Evolutionary conservation across 1,140 invertebrate species (phyloP).

Genomic region (Sminthurides bifidus): DNA sequence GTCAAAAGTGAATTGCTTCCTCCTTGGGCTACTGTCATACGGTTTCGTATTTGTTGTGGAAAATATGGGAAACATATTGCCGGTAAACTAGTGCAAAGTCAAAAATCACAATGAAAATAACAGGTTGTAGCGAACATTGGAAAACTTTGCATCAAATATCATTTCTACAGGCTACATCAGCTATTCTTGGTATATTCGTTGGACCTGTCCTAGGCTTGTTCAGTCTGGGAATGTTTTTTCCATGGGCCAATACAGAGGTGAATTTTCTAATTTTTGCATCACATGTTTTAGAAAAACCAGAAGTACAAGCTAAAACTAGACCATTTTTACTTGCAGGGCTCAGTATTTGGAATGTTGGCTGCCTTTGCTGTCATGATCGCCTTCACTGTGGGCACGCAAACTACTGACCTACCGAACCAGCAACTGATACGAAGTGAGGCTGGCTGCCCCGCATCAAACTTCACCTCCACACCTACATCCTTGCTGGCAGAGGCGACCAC

Average conservation of each 20-base stretch:
- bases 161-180: slow-evolving; percentile 16
- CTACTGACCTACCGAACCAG: slow-evolving; percentile 18
- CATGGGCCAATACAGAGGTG: slow-evolving; percentile 18
- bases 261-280: neutral
- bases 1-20: slow-evolving; percentile 23
- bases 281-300: neutral
- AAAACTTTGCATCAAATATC: neutral
- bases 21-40: slow-evolving; percentile 24
- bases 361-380: slow-evolving; percentile 21
- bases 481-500: neutral
- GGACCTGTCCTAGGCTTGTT: slow-evolving; percentile 25
- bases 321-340: slow-evolving; percentile 9
- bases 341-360: slow-evolving; percentile 13
- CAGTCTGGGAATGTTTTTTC: slow-evolving; percentile 23
- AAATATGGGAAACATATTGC: slow-evolving; percentile 25
- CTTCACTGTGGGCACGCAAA: slow-evolving; percentile 16
- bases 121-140: neutral
- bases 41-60: slow-evolving; percentile 27
- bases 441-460: slow-evolving; percentile 5
- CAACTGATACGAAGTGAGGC: neutral
- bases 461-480: neutral
- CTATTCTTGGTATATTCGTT: slow-evolving; percentile 22
- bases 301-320: neutral
- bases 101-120: neutral
- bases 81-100: slow-evolving; percentile 11